Evolutionary conservation across 2,113 vertebrate species (phyloP).

Genomic region (Thomomys bottae): DNA sequence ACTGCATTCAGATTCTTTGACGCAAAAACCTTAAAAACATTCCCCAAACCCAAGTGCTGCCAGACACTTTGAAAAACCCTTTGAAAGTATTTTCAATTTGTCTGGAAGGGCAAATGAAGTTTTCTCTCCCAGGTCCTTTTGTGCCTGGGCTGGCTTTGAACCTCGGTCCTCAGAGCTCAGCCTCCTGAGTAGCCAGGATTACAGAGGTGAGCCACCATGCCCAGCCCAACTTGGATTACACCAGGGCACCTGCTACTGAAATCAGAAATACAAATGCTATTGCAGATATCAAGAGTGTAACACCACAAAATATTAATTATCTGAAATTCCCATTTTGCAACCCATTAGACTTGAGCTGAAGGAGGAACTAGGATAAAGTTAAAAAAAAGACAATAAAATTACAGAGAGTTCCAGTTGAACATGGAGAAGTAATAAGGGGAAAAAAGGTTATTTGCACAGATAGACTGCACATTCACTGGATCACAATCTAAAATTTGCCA

Average conservation of each 20-base stretch:
- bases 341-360: not conserved
- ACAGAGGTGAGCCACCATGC: too few species aligned
- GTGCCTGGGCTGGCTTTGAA: too few species aligned
- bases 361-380: not conserved
- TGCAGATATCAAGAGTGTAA: not conserved
- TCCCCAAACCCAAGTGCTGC: not conserved
- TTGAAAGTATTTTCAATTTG: not conserved
- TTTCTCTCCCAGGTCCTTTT: too few species aligned
- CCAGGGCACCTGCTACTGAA: not conserved
- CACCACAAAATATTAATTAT: not conserved
- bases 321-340: not conserved
- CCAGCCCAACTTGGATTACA: not conserved
- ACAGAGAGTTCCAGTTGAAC: not conserved
- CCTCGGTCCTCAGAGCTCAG: too few species aligned
- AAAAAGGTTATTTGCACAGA: not conserved
- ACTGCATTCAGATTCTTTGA: not conserved
- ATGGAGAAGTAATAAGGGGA: not conserved
- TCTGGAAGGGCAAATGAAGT: not conserved
- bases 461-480: not conserved
- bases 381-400: not conserved
- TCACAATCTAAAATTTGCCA: constrained; percentile 54
- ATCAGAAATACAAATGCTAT: not conserved
- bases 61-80: not conserved
- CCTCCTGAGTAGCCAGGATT: too few species aligned
- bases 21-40: too few species aligned